A percentile compares a stretch with the other conserved stretches of the same genome.
These are phyloP conservation scores for Turritopsis rubra DNA, from an alignment of 30 jellyfish, hydroid and myxozoan species.

Conservation along the genomic window DNA sequence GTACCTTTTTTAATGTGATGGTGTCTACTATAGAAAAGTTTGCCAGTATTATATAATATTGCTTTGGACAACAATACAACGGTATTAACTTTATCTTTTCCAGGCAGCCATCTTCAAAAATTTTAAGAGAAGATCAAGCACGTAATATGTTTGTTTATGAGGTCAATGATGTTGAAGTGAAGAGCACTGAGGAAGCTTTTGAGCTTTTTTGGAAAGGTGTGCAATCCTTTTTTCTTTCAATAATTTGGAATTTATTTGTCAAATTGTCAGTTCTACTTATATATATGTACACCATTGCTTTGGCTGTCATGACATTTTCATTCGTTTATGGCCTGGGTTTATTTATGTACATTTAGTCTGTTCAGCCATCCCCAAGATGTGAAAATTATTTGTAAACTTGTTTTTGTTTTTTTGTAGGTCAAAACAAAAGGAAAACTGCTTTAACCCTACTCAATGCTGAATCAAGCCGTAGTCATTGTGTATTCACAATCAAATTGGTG, in stretches of 20 bases:
- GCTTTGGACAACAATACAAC: no score
- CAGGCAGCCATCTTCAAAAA: slow-evolving; percentile 77
- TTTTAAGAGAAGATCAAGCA: slow-evolving; percentile 66
- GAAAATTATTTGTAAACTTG: no score
- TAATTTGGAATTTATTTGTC: background rate
- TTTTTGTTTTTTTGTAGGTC: slow-evolving; percentile 42
- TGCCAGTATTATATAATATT: no score
- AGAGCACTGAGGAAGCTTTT: slow-evolving; percentile 93
- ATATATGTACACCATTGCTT: background rate
- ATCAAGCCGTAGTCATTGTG: slow-evolving; percentile 91
- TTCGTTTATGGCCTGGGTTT: no score
- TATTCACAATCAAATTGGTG: slow-evolving; percentile 69
- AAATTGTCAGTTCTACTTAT: no score
- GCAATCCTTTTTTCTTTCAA: background rate
- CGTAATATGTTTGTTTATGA: slow-evolving; percentile 70
- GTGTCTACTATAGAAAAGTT: no score
- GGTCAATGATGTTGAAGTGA: slow-evolving; percentile 81
- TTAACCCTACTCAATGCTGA: slow-evolving; percentile 78
- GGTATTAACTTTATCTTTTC: no score
- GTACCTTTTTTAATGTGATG: no score
- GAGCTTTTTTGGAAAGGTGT: slow-evolving; percentile 84
- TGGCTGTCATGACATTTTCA: background rate
- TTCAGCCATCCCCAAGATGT: no score
- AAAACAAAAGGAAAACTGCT: slow-evolving; percentile 69
- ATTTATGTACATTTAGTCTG: no score